These are phyloP conservation scores for Bombylius major DNA, from an alignment of 2,888 invertebrate genomes.

Conservation along the genomic window DNA sequence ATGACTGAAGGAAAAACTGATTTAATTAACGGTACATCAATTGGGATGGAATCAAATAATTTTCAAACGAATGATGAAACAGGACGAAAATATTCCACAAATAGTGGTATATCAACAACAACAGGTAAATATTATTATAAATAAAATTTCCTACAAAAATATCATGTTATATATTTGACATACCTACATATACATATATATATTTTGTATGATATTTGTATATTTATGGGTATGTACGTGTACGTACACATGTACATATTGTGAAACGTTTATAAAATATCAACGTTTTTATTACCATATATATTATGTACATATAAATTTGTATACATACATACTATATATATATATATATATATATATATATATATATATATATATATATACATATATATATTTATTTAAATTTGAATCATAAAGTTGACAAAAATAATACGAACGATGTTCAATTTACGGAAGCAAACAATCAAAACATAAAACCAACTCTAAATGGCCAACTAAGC, in stretches of 20 bases:
- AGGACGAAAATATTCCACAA: not conserved
- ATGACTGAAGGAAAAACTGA: constrained; percentile 1
- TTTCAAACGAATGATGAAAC: not conserved
- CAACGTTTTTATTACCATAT: too few relatives aligned
- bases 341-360: too few relatives aligned
- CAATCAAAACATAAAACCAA: constrained; percentile 15
- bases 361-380: too few relatives aligned
- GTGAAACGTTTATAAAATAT: too few relatives aligned
- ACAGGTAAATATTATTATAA: not conserved
- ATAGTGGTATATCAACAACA: not conserved
- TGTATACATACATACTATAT: too few relatives aligned
- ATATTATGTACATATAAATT: too few relatives aligned
- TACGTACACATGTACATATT: not conserved
- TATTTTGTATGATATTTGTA: not conserved
- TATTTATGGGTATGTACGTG: not conserved
- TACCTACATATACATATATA: not conserved
- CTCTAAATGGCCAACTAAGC: constrained; percentile 8
- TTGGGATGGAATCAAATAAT: not conserved
- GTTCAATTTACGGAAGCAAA: constrained; percentile 13
- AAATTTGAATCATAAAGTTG: constrained; percentile 14
- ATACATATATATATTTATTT: too few relatives aligned
- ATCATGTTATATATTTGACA: too few relatives aligned
- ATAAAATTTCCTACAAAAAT: too few relatives aligned
- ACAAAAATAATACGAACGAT: constrained; percentile 32
- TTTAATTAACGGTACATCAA: constrained; percentile 9